Evolutionary conservation across 2,888 invertebrate genomes (phyloP).

Genomic region (Nycteola revayana): DNA sequence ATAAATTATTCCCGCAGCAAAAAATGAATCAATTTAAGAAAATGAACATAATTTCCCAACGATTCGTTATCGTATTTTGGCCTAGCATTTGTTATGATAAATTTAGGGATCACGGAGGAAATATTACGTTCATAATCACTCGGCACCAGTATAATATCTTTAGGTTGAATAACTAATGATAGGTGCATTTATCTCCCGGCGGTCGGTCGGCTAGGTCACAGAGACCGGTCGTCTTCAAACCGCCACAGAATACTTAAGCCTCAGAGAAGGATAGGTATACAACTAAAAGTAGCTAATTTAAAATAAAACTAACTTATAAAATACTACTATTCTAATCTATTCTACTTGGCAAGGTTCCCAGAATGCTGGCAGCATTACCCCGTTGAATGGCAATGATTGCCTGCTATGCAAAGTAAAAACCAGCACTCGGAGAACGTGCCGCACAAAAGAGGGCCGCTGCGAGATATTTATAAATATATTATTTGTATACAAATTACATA

Average conservation of each 20-base stretch:
- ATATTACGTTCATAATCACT: constrained; percentile 36
- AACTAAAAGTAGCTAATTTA: no score
- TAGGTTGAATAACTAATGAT: constrained; percentile 34
- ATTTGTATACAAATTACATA: no score
- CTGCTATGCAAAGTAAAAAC: no score
- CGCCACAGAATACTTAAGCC: constrained; percentile 22
- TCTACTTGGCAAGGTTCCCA: no score
- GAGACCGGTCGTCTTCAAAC: constrained; percentile 27
- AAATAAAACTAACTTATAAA: no score
- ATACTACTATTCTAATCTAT: no score
- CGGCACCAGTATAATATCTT: constrained; percentile 31
- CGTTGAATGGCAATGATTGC: no score
- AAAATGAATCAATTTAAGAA: constrained; percentile 24
- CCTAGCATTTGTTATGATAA: constrained; percentile 24
- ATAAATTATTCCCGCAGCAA: no score
- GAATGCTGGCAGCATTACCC: no score
- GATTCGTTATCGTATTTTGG: constrained; percentile 21
- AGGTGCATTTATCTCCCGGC: constrained; percentile 33
- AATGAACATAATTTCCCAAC: constrained; percentile 17
- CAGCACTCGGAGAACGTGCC: no score
- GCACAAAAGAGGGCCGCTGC: no score
- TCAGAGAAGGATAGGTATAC: constrained; percentile 17
- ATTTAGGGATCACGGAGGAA: constrained; percentile 31
- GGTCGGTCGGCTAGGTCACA: constrained; percentile 26
- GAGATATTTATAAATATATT: no score